These are phyloP conservation scores for Premnoplex brunnescens DNA, from an alignment of 2,797 vertebrate species.

Conservation along the genomic window DNA sequence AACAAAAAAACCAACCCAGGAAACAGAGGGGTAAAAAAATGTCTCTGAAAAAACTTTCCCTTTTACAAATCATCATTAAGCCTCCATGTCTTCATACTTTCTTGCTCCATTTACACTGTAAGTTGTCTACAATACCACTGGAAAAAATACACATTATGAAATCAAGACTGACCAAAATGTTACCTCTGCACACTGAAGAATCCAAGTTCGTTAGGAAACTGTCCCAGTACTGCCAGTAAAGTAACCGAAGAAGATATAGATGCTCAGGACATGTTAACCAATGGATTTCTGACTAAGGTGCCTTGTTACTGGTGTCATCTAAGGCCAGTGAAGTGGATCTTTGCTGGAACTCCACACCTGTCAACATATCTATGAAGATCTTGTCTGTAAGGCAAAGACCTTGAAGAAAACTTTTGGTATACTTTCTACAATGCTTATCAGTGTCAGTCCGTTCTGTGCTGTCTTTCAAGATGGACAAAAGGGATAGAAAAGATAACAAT, in stretches of 20 bases:
- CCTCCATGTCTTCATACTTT: not conserved
- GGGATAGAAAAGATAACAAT: not conserved
- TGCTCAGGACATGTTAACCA: not conserved
- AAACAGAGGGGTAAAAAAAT: fast-evolving
- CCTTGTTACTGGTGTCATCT: no score
- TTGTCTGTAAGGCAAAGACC: not conserved
- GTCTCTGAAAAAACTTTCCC: not conserved
- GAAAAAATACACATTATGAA: not conserved
- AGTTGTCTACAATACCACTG: not conserved
- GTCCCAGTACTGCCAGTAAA: not conserved
- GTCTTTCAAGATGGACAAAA: not conserved
- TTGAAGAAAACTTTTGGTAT: not conserved
- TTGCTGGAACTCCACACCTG: not conserved
- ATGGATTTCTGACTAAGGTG: not conserved
- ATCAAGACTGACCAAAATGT: not conserved
- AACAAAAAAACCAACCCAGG: not conserved
- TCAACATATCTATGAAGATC: not conserved
- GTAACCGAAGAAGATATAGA: not conserved
- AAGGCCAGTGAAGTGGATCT: not conserved
- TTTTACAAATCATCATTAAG: not conserved
- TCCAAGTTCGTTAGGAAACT: not conserved
- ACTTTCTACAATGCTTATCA: not conserved
- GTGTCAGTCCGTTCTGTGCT: not conserved
- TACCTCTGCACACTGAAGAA: not conserved
- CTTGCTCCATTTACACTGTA: not conserved